phyloP scores from a whole-genome alignment of 2,797 vertebrate species.

The Chlorospingus semifuscus region DNA sequence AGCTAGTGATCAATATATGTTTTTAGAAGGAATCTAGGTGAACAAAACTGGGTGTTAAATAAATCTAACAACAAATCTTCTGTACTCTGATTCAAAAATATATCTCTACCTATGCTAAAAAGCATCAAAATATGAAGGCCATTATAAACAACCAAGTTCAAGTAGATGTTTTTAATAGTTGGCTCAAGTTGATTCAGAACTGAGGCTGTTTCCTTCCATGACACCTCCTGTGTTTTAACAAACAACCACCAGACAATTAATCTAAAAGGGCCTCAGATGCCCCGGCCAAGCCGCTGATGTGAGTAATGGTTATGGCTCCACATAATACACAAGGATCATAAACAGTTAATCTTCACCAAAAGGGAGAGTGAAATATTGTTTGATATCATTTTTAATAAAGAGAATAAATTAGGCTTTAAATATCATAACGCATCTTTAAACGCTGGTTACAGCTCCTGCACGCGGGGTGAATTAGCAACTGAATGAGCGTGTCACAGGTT shows the following conservation, averaged over 20 bases:
- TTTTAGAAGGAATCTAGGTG: neutral
- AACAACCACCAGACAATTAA: neutral
- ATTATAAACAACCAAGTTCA: neutral
- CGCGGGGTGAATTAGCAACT: conserved; percentile 26
- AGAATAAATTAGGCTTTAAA: conserved; percentile 63
- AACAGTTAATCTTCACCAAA: conserved; percentile 64
- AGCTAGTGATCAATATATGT: neutral
- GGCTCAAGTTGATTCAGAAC: neutral
- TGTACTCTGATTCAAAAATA: neutral
- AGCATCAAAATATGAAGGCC: neutral
- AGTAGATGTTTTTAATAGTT: neutral
- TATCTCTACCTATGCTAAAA: neutral
- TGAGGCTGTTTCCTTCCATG: neutral
- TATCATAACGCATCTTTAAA: conserved; percentile 50
- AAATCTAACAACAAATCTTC: neutral
- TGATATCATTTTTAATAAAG: conserved; percentile 67
- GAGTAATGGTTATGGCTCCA: conserved; percentile 1
- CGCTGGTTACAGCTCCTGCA: conserved; percentile 24
- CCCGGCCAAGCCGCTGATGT: neutral
- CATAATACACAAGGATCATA: conserved; percentile 20
- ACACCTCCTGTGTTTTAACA: neutral
- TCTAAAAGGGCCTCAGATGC: neutral
- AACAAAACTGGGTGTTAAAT: neutral
- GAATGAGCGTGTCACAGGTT: conserved; percentile 65
- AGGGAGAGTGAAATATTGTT: conserved; percentile 58